phyloP scores from a whole-genome alignment of 2,113 vertebrate genomes.

The Telmatochromis sp. region DNA sequence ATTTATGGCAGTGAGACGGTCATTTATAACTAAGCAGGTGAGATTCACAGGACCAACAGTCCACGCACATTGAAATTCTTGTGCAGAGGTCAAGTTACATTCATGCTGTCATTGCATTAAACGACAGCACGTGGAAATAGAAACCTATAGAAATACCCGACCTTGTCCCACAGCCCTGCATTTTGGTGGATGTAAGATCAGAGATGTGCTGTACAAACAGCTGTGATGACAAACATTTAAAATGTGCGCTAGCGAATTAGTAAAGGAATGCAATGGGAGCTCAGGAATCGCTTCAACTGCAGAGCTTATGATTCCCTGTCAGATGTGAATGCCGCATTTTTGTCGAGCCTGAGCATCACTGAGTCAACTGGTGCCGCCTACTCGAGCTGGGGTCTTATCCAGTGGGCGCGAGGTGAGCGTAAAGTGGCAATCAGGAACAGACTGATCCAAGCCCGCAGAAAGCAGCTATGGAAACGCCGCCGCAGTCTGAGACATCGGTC shows the following conservation, averaged over 20 bases:
- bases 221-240: not conserved
- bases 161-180: not conserved
- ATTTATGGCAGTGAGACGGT: not conserved
- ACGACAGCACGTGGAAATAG: not conserved
- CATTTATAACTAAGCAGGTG: not conserved
- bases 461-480: not conserved
- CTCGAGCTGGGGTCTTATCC: not conserved
- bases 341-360: not conserved
- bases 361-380: conserved; percentile 38
- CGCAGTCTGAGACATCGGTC: not conserved
- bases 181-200: not conserved
- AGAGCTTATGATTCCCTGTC: not conserved
- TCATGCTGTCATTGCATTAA: accelerated
- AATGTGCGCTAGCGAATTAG: not conserved
- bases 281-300: not conserved
- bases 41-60: not conserved
- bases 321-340: not conserved
- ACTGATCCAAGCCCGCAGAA: not conserved
- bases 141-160: not conserved
- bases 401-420: not conserved
- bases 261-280: not conserved
- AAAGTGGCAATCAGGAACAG: not conserved
- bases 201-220: not conserved
- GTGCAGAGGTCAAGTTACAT: not conserved
- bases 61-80: not conserved